A percentile compares a stretch with the other conserved stretches of the same genome.
Evolutionary conservation across 2,888 invertebrate genomes (phyloP).

Genomic region (Noctua janthe): DNA sequence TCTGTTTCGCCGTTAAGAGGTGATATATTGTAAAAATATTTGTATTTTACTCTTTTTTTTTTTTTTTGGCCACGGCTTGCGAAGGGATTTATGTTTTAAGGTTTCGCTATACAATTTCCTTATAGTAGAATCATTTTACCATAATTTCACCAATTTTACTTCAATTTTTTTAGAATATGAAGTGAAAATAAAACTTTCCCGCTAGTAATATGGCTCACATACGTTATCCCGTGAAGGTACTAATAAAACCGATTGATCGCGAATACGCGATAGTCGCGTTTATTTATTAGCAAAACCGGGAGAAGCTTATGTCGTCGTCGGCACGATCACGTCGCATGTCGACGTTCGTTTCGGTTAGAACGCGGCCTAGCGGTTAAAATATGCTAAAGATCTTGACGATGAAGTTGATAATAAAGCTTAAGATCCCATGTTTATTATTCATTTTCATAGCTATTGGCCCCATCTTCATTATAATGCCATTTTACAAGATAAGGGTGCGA

Average conservation of each 20-base stretch:
- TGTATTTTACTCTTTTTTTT: slow-evolving; percentile 3
- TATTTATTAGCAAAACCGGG: not conserved
- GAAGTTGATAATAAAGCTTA: slow-evolving; percentile 17
- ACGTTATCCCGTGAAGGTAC: not conserved
- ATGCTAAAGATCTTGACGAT: not conserved
- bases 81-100: slow-evolving; percentile 28
- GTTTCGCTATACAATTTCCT: not conserved
- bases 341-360: not conserved
- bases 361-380: slow-evolving; percentile 6
- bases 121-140: not conserved
- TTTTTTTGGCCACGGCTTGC: slow-evolving; percentile 50
- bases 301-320: not conserved
- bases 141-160: not conserved
- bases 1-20: slow-evolving; percentile 54
- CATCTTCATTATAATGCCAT: slow-evolving; percentile 32
- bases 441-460: slow-evolving; percentile 28
- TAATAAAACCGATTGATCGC: not conserved
- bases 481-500: slow-evolving; percentile 21
- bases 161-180: not conserved
- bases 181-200: too few relatives aligned
- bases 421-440: slow-evolving; percentile 34
- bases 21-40: slow-evolving; percentile 60
- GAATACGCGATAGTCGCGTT: not conserved
- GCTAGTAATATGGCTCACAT: not conserved
- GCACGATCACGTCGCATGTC: not conserved